phyloP scores from a whole-genome alignment of 2,797 vertebrate species.

The Peromyscus nudipes region DNA sequence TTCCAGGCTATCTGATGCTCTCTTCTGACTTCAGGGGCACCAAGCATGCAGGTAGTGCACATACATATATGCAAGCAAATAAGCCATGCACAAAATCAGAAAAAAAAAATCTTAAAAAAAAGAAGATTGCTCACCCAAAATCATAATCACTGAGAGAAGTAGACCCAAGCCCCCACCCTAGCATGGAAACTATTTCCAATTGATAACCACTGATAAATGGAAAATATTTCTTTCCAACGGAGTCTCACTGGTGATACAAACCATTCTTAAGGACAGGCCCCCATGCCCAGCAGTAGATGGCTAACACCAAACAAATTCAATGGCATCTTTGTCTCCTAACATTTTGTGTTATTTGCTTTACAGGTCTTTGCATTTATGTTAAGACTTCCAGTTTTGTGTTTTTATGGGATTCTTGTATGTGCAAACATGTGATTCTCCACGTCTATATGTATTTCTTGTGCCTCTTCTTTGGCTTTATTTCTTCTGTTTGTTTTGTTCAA shows the following conservation, averaged over 20 bases:
- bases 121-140: too few species aligned
- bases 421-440: background rate
- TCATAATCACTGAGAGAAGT: background rate
- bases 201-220: background rate
- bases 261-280: background rate
- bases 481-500: background rate
- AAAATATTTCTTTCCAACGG: background rate
- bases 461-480: too few species aligned
- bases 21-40: too few species aligned
- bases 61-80: too few species aligned
- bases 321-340: background rate
- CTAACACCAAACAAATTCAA: background rate
- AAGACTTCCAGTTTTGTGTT: background rate
- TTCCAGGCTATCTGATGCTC: too few species aligned
- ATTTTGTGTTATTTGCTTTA: background rate
- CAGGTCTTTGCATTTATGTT: background rate
- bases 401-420: background rate
- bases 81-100: too few species aligned
- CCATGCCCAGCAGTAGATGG: background rate
- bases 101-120: too few species aligned
- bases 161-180: background rate
- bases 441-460: background rate
- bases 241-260: too few species aligned
- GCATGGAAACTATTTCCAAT: background rate
- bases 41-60: too few species aligned